Evolutionary conservation across 2,888 invertebrate genomes (phyloP).

Genomic region (Tethea ocularis): DNA sequence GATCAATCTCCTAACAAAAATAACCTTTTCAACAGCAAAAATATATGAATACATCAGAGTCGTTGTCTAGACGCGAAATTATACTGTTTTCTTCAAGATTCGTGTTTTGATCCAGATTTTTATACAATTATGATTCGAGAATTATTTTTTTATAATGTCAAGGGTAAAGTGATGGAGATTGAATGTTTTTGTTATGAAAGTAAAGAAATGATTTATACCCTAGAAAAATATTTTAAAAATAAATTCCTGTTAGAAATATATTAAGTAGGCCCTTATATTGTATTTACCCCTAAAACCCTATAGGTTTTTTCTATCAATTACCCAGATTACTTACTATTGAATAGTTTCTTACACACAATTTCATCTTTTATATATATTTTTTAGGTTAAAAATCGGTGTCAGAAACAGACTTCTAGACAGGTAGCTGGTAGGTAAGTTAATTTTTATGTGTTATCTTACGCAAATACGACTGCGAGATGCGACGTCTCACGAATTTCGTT

Average conservation of each 20-base stretch:
- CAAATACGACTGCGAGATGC: background rate
- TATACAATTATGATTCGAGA: background rate
- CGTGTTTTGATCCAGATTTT: conserved; percentile 3
- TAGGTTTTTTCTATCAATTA: no score
- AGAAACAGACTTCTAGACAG: no score
- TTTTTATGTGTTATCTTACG: background rate
- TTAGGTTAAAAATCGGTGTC: no score
- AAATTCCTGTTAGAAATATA: no score
- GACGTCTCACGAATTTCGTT: conserved; percentile 2
- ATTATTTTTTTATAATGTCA: background rate
- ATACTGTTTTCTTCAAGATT: background rate
- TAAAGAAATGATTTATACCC: background rate
- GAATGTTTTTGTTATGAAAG: background rate
- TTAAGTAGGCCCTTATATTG: no score
- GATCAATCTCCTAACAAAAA: conserved; percentile 1
- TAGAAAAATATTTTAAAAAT: no score
- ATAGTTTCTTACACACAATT: no score
- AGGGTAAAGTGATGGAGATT: background rate
- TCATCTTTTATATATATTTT: no score
- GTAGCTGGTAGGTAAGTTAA: no score
- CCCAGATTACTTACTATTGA: no score
- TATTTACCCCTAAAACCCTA: no score
- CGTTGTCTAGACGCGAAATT: background rate
- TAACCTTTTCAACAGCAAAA: background rate
- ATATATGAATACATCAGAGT: background rate